Percentiles rank a stretch among this genome's conserved stretches.
phyloP scores from a whole-genome alignment of 2,113 vertebrate species.

The Atrichornis clamosus region DNA sequence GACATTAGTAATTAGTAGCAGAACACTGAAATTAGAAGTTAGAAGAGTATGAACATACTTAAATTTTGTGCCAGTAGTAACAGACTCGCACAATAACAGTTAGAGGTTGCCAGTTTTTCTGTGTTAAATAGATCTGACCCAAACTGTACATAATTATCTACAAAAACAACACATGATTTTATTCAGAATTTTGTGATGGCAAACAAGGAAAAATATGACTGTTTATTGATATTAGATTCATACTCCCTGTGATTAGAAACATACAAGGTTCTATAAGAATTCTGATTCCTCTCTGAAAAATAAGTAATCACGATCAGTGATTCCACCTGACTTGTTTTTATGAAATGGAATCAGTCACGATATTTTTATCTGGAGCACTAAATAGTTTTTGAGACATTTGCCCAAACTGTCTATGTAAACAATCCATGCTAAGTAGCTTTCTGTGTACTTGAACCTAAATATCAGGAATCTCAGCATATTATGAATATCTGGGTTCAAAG shows the following conservation, averaged over 20 bases:
- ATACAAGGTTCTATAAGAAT: background rate
- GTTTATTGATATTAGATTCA: background rate
- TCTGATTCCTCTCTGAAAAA: background rate
- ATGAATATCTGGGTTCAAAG: background rate
- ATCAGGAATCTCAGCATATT: background rate
- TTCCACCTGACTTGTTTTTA: background rate
- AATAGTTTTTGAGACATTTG: background rate
- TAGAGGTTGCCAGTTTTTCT: slow-evolving; percentile 38
- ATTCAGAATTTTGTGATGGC: background rate
- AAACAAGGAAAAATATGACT: background rate
- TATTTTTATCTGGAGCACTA: background rate
- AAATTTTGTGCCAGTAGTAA: slow-evolving; percentile 35
- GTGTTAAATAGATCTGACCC: slow-evolving; percentile 7
- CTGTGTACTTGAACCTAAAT: background rate
- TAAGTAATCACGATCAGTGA: background rate
- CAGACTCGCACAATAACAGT: slow-evolving; percentile 3
- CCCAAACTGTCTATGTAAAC: background rate
- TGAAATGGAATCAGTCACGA: background rate
- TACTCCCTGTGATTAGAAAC: background rate
- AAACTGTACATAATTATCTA: background rate
- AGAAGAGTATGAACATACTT: slow-evolving; percentile 30
- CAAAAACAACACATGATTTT: background rate
- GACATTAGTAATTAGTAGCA: slow-evolving; percentile 64
- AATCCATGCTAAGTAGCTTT: background rate
- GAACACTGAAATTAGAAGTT: slow-evolving; percentile 57